Evolutionary conservation across 2,888 invertebrate genomes (phyloP), one percentile per base, ranked within the genome.

Genomic region (Limnephilus auricula): DNA sequence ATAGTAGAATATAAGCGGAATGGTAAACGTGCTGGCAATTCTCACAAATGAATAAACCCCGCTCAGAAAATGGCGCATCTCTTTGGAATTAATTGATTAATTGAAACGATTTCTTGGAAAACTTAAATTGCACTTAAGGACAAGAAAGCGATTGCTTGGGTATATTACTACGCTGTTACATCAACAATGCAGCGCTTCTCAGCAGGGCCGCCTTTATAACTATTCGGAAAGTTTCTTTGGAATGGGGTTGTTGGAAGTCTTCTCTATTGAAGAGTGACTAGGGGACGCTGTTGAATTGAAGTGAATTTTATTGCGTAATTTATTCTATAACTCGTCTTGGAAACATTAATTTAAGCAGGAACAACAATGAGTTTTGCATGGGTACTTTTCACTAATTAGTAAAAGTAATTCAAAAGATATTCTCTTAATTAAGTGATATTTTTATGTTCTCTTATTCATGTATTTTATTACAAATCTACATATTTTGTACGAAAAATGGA

Each of bases 101-200:
- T 82, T 82, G 65, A 82, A 82, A 31, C 80, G 31, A 34, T 82
- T 82, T 82, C 80, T 32, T 82, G 65, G 65, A 25, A 65, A 80
- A 32, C 80, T 80, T 80, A 80, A 80, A 80, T 31, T 80, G 80
- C 80, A 80, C 80, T 80, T 80, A 80, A 80, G 18, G 32, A 15
- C 15, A 80, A 80, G 80, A 80, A 80, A 32, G 18, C 65, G 65
- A 65, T 65, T 65, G 65, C 65, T 65, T 65, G 65, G 65, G 65
- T 65, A 65, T 25, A 65, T 65, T 65, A 65, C 65, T 65, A n/a
- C 65, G 65, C 9, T 65, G 65, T 65, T 6, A 65, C 25, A 65
- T 65, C 65, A 65, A 65, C 65, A 65, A 65, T n/a, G 65, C 5
- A 65, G 65, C 65, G n/a, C 2, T 65, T 25, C 65, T 65, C 65